Evolutionary conservation across 2,797 vertebrate species (phyloP).

Genomic region (Delichon dasypus): DNA sequence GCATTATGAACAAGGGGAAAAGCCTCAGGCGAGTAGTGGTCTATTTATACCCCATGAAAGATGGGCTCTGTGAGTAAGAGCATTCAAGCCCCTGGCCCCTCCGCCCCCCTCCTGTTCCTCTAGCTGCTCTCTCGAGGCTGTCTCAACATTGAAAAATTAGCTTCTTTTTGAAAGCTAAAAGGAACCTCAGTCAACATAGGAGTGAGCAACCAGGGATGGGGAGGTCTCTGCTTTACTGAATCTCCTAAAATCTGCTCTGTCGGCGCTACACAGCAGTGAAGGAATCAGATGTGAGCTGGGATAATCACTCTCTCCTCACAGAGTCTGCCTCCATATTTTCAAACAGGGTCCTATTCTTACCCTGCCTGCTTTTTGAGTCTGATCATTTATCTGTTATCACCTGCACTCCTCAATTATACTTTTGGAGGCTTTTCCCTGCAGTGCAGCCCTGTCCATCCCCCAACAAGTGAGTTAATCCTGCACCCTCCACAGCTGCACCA

Average conservation of each 20-base stretch:
- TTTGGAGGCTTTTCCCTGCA: neutral
- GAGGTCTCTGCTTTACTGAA: neutral
- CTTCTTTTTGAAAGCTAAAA: neutral
- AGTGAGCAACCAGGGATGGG: neutral
- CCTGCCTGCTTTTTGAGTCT: neutral
- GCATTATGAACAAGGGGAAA: neutral
- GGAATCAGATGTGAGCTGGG: neutral
- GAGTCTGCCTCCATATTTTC: neutral
- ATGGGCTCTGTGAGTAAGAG: neutral
- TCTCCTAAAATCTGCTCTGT: neutral
- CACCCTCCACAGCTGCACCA: neutral
- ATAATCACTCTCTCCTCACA: neutral
- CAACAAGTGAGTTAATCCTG: neutral
- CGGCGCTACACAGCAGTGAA: neutral
- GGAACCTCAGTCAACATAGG: neutral
- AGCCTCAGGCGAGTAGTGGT: neutral
- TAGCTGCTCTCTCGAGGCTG: neutral
- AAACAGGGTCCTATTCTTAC: neutral
- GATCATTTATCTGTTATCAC: neutral
- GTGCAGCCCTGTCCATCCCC: neutral
- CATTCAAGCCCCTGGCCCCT: neutral
- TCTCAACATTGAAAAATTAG: neutral
- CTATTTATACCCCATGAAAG: slow-evolving; percentile 42
- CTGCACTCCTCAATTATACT: neutral
- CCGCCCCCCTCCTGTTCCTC: neutral